Evolutionary conservation across 2,888 invertebrate genomes (phyloP).

Genomic region (Sycophila texana): DNA sequence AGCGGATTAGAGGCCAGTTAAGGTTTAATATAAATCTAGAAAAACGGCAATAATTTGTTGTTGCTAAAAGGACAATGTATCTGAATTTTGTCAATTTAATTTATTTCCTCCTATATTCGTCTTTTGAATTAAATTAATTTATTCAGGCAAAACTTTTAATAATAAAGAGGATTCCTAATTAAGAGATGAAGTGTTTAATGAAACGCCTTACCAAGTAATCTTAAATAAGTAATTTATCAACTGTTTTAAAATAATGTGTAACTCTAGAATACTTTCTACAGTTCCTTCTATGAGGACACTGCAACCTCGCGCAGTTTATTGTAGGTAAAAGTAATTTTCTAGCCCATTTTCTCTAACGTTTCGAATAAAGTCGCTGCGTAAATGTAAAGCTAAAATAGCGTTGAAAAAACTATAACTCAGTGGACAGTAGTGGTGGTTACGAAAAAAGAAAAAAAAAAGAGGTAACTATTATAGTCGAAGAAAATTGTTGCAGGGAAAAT

Average conservation of each 20-base stretch:
- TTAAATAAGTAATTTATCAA: not conserved
- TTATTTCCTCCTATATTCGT: too few species aligned
- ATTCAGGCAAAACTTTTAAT: too few species aligned
- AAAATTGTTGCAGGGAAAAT: slow-evolving; percentile 32
- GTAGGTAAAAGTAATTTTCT: slow-evolving; percentile 28
- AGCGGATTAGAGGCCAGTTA: slow-evolving; percentile 40
- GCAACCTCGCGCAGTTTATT: slow-evolving; percentile 11
- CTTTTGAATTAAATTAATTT: too few species aligned
- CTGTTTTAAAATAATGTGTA: not conserved
- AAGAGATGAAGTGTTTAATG: too few species aligned
- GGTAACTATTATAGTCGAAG: not conserved
- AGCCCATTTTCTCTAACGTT: slow-evolving; percentile 31
- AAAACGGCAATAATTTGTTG: slow-evolving; percentile 32
- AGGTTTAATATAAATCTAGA: slow-evolving; percentile 23
- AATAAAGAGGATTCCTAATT: too few species aligned
- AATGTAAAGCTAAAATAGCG: slow-evolving; percentile 18
- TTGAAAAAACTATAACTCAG: slow-evolving; percentile 14
- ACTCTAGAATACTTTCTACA: too few species aligned
- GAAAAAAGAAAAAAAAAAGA: slow-evolving; percentile 30
- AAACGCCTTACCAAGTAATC: too few species aligned
- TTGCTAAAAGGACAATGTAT: too few species aligned
- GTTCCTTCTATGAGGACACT: not conserved
- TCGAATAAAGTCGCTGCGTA: slow-evolving; percentile 9
- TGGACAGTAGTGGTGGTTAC: not conserved
- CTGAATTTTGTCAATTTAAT: too few species aligned